A percentile compares a stretch with the other conserved stretches of the same genome.
Evolutionary conservation across 1,140 invertebrate species (phyloP).

Genomic region (Caenorhabditis tropicalis): DNA sequence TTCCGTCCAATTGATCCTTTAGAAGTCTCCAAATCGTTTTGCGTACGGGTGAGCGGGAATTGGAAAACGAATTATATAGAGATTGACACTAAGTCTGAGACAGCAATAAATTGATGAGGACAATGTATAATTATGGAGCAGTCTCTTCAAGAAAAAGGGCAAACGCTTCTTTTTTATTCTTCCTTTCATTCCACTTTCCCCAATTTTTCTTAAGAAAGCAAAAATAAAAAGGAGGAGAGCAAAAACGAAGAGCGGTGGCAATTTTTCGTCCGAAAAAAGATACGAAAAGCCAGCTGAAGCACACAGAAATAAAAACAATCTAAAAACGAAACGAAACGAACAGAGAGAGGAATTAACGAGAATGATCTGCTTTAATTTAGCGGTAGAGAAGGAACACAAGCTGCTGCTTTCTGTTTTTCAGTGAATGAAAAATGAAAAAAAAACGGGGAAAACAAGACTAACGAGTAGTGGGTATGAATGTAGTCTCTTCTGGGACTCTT

Average conservation of each 20-base stretch:
- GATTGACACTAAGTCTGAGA: not conserved
- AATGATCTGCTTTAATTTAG: conserved; percentile 31
- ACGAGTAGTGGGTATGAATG: not conserved
- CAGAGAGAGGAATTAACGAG: conserved; percentile 19
- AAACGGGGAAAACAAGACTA: not conserved
- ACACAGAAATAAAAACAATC: conserved; percentile 18
- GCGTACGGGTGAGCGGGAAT: not conserved
- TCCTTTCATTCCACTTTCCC: not conserved
- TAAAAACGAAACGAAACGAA: not conserved
- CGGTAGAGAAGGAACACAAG: not conserved
- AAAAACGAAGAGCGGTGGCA: not conserved
- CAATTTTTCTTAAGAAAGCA: not conserved
- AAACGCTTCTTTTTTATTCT: not conserved
- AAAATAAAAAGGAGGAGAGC: not conserved
- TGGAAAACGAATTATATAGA: not conserved
- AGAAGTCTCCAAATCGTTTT: not conserved
- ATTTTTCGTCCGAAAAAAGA: not conserved
- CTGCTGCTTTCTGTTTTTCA: not conserved
- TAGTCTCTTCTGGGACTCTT: not conserved
- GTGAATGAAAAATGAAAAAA: not conserved
- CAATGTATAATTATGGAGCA: not conserved
- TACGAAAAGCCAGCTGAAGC: not conserved
- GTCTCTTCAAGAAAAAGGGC: not conserved
- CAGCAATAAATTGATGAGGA: not conserved
- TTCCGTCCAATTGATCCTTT: not conserved